Conservation (phyloP, 2,888 invertebrate species). For the Metallyticus violacea region DNA sequence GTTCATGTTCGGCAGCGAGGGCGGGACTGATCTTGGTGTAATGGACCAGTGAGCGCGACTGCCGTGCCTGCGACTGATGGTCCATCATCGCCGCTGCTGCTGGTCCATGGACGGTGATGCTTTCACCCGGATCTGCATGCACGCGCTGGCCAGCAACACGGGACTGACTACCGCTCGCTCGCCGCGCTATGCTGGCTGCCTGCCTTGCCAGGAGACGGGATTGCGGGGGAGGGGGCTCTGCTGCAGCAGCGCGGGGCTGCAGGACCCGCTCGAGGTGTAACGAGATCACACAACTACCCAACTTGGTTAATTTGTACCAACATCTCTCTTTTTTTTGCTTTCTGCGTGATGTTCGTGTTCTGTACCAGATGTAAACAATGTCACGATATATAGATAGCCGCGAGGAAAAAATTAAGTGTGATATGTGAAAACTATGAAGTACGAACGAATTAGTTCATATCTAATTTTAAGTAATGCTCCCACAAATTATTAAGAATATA, state of each 20-base stretch:
- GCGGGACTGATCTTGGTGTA: conserved; percentile 27
- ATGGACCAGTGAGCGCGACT: conserved; percentile 25
- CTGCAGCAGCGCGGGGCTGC: not conserved
- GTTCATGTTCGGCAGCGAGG: conserved; percentile 18
- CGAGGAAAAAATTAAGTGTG: too few species aligned
- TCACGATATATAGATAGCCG: too few species aligned
- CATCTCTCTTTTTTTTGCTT: too few species aligned
- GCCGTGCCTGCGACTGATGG: not conserved
- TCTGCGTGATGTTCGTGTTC: too few species aligned
- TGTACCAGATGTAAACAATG: too few species aligned
- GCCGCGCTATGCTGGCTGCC: not conserved
- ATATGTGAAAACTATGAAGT: too few species aligned
- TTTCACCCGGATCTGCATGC: not conserved
- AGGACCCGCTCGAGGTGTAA: not conserved
- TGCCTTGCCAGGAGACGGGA: too few species aligned
- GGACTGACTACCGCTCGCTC: not conserved
- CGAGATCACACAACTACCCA: too few species aligned
- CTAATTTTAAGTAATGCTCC: too few species aligned
- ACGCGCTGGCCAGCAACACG: not conserved
- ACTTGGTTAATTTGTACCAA: too few species aligned
- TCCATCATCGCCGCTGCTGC: not conserved
- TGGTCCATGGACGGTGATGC: conserved; percentile 1
- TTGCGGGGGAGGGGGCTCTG: not conserved
- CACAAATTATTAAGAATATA: too few species aligned
- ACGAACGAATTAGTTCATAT: too few species aligned